These are phyloP conservation scores for Potorous gilbertii DNA, from an alignment of 2,797 vertebrate genomes.

Conservation along the genomic window DNA sequence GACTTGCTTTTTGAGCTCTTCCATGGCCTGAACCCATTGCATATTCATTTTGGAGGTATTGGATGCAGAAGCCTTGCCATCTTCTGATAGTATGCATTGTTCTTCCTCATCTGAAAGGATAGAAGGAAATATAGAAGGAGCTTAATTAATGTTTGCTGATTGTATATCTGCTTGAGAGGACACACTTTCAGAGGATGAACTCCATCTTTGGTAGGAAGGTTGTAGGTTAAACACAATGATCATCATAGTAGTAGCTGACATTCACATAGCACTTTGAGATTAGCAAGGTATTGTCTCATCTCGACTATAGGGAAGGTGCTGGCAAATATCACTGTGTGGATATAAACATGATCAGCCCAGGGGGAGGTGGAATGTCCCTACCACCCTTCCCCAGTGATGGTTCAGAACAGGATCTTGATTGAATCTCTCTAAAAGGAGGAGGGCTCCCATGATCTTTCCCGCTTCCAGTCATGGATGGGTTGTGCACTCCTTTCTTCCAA, in stretches of 20 bases:
- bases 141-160: not conserved
- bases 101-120: too few relatives aligned
- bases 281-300: not conserved
- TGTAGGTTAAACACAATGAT: not conserved
- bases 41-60: too few relatives aligned
- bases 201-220: not conserved
- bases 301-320: not conserved
- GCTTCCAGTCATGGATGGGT: constrained; percentile 61
- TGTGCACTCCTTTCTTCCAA: constrained; percentile 51
- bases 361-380: too few relatives aligned
- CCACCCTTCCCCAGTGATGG: constrained; percentile 22
- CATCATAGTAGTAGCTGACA: not conserved
- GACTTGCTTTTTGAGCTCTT: too few relatives aligned
- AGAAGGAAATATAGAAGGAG: not conserved
- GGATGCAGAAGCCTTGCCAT: too few relatives aligned
- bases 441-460: constrained; percentile 69
- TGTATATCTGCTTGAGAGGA: not conserved
- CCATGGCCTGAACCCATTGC: too few relatives aligned
- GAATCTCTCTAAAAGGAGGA: constrained; percentile 54
- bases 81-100: too few relatives aligned
- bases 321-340: too few relatives aligned
- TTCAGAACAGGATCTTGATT: constrained; percentile 70
- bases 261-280: not conserved
- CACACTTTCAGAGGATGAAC: not conserved
- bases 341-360: too few relatives aligned